Percentiles rank a stretch among this genome's conserved stretches.
phyloP scores from a whole-genome alignment of 2,113 vertebrate genomes.

The Psittacara wagleri region DNA sequence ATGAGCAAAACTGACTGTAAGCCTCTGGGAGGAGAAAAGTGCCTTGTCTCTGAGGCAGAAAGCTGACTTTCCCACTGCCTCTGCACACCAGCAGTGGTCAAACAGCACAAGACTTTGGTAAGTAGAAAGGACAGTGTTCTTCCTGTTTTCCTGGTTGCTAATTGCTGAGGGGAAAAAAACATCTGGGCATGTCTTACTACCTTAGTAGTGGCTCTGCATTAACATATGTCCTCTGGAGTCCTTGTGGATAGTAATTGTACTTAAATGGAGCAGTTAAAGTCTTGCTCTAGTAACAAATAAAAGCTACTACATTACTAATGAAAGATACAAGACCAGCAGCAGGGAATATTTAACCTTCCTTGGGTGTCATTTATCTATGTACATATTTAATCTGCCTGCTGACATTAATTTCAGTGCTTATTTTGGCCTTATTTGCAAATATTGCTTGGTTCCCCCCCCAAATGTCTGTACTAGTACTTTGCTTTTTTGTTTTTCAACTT shows the following conservation, averaged over 20 bases:
- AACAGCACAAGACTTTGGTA: not conserved
- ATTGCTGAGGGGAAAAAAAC: not conserved
- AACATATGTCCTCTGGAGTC: not conserved
- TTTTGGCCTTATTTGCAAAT: not conserved
- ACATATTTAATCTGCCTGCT: not conserved
- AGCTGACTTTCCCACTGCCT: not conserved
- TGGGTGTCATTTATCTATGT: not conserved
- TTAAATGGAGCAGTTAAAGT: not conserved
- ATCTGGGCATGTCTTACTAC: not conserved
- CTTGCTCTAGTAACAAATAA: not conserved
- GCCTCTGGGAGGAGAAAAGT: not conserved
- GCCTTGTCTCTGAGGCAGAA: not conserved
- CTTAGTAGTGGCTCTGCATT: not conserved
- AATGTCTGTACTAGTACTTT: not conserved
- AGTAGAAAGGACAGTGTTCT: not conserved
- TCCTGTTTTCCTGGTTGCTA: not conserved
- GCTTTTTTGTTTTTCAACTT: not conserved
- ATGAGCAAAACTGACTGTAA: not conserved
- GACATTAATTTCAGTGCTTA: not conserved
- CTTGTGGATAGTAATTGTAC: not conserved
- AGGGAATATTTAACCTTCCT: not conserved
- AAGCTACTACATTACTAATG: not conserved
- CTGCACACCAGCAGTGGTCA: accelerated
- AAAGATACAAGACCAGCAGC: not conserved
- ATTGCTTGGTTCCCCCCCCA: not conserved